Conservation (phyloP, 2,113 vertebrate genomes). For the Microtus richardsoni region DNA sequence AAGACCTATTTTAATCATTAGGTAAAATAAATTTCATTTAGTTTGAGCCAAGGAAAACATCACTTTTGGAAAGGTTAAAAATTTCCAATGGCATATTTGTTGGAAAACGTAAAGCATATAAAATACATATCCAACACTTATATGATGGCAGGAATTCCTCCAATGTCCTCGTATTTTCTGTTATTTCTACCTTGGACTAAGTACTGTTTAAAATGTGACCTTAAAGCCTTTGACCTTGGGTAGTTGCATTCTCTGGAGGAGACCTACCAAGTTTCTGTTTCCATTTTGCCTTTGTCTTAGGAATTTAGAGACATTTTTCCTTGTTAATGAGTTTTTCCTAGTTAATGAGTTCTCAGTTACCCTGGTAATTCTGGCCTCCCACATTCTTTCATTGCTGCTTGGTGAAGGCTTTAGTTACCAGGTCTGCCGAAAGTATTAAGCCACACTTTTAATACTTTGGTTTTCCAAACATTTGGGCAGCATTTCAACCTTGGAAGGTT, state of each 20-base stretch:
- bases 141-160: not conserved
- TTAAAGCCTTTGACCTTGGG: not conserved
- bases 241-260: not conserved
- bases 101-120: not conserved
- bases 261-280: not conserved
- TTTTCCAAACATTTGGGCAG: not conserved
- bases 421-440: conserved; percentile 20
- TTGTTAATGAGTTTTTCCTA: not conserved
- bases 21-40: not conserved
- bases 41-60: not conserved
- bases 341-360: not conserved
- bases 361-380: not conserved
- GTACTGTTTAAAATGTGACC: not conserved
- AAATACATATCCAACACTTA: not conserved
- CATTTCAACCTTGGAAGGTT: not conserved
- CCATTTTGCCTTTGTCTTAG: not conserved
- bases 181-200: not conserved
- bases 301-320: not conserved
- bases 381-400: not conserved
- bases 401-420: not conserved
- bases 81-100: not conserved
- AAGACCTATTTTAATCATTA: not conserved
- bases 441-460: not conserved
- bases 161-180: not conserved
- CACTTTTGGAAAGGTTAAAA: not conserved